Evolutionary conservation across 2,888 invertebrate species (phyloP), one percentile per base, ranked within the genome.

Genomic region (Arge pagana): DNA sequence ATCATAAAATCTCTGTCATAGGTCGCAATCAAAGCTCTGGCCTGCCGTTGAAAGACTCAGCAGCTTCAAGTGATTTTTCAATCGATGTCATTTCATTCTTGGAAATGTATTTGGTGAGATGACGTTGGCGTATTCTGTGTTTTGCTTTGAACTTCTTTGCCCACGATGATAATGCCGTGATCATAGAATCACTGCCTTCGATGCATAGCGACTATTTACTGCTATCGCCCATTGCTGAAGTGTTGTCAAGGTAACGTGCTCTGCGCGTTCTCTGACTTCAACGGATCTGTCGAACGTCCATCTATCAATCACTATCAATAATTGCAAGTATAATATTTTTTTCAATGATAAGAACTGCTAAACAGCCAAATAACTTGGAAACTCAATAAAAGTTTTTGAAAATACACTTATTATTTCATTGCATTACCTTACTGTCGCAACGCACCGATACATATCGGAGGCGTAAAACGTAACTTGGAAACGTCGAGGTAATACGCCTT

Each of bases 241-340:
- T 15, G 50, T 53, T 11, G 30, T 28, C 1, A 50, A 50, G 0
- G 53, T 53, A 2, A 53, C 43, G 3, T 52, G 50, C 26, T n/a
- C n/a, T n/a, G n/a, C n/a, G n/a, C n/a, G n/a, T n/a, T 50, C 19
- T 51, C 48, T 24, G 11, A 50, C 50, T 42, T 53, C 53, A n/a
- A 40, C 21, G 26, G 50, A 53, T 33, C 41, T 30, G 23, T 53
- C 26, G 18, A 50, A 31, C 10, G 36, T 42, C 50, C 50, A 50
- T 5, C 23, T 18, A 19, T 53, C 15, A 7, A 53, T 42, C 16
- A 36, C 35, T 7, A 11, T 13, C 6, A 18, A 39, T 24, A n/a
- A n/a, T n/a, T n/a, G n/a, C n/a, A n/a, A n/a, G n/a, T n/a, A n/a
- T n/a, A n/a, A n/a, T n/a, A n/a, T n/a, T n/a, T n/a, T n/a, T n/a